These are phyloP conservation scores for Oxygymnocypris stewartii DNA, from an alignment of 2,113 vertebrate species.

Conservation along the genomic window DNA sequence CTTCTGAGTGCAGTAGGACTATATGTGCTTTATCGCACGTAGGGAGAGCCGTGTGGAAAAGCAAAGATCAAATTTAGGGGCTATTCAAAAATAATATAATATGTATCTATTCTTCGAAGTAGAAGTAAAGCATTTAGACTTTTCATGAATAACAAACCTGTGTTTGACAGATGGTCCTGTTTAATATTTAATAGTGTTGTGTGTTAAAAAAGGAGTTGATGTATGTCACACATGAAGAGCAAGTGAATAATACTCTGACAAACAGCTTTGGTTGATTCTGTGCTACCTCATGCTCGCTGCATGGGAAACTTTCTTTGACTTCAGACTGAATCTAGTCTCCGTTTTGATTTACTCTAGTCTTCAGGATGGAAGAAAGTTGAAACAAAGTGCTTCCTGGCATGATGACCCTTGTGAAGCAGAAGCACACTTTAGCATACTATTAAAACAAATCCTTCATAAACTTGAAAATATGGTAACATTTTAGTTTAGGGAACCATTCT, in stretches of 20 bases:
- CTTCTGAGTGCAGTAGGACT: background rate
- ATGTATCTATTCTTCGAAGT: background rate
- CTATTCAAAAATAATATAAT: background rate
- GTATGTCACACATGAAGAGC: background rate
- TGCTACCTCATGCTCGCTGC: background rate
- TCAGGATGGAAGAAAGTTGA: background rate
- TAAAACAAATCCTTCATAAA: background rate
- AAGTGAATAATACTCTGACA: background rate
- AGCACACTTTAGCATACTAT: background rate
- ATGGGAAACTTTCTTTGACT: background rate
- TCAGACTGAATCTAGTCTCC: background rate
- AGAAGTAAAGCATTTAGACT: background rate
- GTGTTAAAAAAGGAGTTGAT: background rate
- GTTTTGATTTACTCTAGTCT: background rate
- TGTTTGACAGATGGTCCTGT: slow-evolving; percentile 8
- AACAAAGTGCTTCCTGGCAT: background rate
- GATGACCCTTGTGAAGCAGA: background rate
- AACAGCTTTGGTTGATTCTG: background rate
- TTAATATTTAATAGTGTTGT: slow-evolving; percentile 6
- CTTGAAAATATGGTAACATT: background rate
- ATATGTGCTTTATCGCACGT: background rate
- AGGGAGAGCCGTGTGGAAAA: background rate
- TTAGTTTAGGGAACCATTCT: too few relatives aligned
- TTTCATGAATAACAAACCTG: background rate
- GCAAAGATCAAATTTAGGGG: background rate